phyloP scores from a whole-genome alignment of 2,888 invertebrate genomes.

The Acanthosepion lycidas region DNA sequence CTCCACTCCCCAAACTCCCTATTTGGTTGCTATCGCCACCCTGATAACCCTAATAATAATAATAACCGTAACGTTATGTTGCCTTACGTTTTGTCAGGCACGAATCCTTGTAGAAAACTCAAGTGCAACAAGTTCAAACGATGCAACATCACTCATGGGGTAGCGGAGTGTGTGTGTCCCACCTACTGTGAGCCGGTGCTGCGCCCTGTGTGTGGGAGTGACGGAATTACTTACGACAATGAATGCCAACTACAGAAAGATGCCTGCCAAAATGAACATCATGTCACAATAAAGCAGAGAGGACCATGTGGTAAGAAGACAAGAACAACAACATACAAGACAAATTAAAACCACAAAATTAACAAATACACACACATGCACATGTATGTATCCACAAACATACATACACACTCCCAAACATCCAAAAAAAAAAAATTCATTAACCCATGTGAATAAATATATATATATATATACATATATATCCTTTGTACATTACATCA shows the following conservation, averaged over 20 bases:
- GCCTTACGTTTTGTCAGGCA: conserved; percentile 77
- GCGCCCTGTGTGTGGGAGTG: conserved; percentile 81
- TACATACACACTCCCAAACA: neutral
- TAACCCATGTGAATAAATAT: neutral
- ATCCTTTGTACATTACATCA: neutral
- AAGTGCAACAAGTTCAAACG: conserved; percentile 86
- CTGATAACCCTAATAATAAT: conserved; percentile 37
- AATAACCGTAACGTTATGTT: conserved; percentile 45
- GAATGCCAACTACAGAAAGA: conserved; percentile 84
- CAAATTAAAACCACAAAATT: neutral
- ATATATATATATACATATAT: conserved; percentile 46
- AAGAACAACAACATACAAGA: neutral
- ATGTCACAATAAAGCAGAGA: conserved; percentile 85
- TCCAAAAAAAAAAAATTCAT: neutral
- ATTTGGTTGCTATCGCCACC: conserved; percentile 47
- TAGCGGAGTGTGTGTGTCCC: conserved; percentile 89
- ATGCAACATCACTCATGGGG: conserved; percentile 88
- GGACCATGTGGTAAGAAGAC: conserved; percentile 88
- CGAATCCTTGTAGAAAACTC: conserved; percentile 88
- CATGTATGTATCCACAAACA: neutral
- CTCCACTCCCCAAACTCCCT: conserved; percentile 39
- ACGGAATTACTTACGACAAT: conserved; percentile 80
- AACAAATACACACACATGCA: conserved; percentile 3
- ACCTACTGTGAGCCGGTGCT: conserved; percentile 82
- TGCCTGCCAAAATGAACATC: conserved; percentile 83